These are phyloP conservation scores for Barypeithes pellucidus DNA, from an alignment of 2,888 invertebrate species.

Conservation along the genomic window DNA sequence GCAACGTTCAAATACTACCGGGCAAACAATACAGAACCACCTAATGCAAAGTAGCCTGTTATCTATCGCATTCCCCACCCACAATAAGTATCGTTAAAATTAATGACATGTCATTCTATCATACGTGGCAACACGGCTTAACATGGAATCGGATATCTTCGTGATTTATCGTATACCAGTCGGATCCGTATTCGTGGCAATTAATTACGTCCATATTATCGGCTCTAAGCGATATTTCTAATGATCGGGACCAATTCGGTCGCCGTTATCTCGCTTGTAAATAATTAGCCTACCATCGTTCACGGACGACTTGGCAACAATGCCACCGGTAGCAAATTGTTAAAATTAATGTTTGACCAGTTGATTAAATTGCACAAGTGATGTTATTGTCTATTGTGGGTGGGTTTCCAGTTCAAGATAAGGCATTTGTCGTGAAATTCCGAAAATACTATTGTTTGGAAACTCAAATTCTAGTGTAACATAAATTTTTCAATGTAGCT, in stretches of 20 bases:
- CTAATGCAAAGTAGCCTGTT: too few relatives aligned
- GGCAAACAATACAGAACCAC: too few relatives aligned
- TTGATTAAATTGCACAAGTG: conserved; percentile 50
- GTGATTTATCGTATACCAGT: conserved; percentile 49
- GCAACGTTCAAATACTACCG: too few relatives aligned
- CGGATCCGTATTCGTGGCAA: conserved; percentile 36
- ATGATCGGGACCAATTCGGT: conserved; percentile 50
- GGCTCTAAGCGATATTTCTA: conserved; percentile 54
- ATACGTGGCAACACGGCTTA: conserved; percentile 22
- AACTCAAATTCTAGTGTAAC: too few relatives aligned
- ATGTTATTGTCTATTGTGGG: conserved; percentile 29
- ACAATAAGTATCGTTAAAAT: neutral
- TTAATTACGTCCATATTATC: conserved; percentile 54
- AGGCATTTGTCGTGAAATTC: conserved; percentile 36
- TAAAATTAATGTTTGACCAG: conserved; percentile 48
- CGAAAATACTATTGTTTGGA: too few relatives aligned
- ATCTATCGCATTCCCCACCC: neutral
- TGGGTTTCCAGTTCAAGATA: conserved; percentile 47
- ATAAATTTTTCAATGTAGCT: too few relatives aligned
- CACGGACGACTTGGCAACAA: conserved; percentile 48
- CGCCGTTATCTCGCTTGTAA: conserved; percentile 52
- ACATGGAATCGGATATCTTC: conserved; percentile 44
- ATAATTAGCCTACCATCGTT: conserved; percentile 54
- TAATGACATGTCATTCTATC: conserved; percentile 1
- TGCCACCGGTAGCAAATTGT: conserved; percentile 48